Base-by-base conservation (phyloP, 2,797 vertebrate genomes). In the Sebastes goodei region DNA sequence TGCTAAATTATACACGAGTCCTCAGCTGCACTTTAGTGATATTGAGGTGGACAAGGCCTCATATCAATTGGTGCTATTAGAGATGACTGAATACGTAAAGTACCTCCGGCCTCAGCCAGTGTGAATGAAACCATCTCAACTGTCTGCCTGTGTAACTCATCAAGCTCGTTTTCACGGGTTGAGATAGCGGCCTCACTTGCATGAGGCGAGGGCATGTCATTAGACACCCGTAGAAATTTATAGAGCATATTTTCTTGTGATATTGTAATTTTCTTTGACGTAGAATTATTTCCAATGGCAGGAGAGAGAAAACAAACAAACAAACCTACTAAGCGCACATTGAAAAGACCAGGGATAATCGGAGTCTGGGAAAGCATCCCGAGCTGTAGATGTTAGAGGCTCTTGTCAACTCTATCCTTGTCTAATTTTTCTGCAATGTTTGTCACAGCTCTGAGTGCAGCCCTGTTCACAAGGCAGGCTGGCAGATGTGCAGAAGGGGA, bases 381-480 rank as follows among this genome's bases (percentile, higher is more conserved):
- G 21, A 78, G 74, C 86, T 83, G 84, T 15, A 82, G 78, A 86
- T 86, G 87, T 88, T 83, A 59, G 78, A 2, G 69, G 74, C 76
- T 84, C 84, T 88, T 87, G 88, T 90, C 91, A 83, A 57, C 82
- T 86, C 82, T 0, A 62, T 80, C 87, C 86, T 25, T 92, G 88
- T 83, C 88, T 65, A 86, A 88, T 88, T 86, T 83, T 76, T 90
- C 83, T 84, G 85, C 83, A 76, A 32, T 73, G 85, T 88, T 90
- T 85, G 86, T 90, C 91, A 90, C 85, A 88, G 90, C 74, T 67
- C 56, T 46, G 86, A 92, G 78, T 76, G 86, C 81, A 73, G 83
- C 80, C 11, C 53, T 79, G 85, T 85, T 90, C 81, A 80, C 83
- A 78, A 83, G 71, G 71, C 81, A 7, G 49, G 53, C 77, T 90